These are phyloP conservation scores for Pterostichus madidus DNA, from an alignment of 2,888 invertebrate genomes.

Conservation along the genomic window DNA sequence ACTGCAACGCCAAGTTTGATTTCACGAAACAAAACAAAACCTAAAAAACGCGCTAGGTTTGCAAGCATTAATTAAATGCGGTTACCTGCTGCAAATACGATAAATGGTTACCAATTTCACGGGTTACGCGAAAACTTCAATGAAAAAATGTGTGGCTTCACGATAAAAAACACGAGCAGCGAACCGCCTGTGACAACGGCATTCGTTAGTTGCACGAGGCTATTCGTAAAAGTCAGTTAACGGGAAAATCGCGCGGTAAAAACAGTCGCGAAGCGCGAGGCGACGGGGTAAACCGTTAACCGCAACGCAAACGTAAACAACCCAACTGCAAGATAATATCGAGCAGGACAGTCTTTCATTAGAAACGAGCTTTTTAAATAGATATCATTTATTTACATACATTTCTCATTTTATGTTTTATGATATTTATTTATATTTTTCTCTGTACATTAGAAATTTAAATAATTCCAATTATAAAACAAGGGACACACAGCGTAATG, in stretches of 20 bases:
- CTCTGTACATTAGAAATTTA: too few species aligned
- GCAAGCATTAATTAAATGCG: slow-evolving; percentile 52
- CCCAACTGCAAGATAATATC: background rate
- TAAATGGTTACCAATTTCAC: slow-evolving; percentile 53
- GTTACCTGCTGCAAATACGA: slow-evolving; percentile 54
- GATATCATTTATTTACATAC: too few species aligned
- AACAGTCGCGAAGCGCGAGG: slow-evolving; percentile 14
- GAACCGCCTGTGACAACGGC: slow-evolving; percentile 47
- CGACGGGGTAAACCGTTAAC: background rate
- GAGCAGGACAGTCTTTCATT: background rate
- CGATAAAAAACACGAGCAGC: slow-evolving; percentile 33
- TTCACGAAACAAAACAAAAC: slow-evolving; percentile 23
- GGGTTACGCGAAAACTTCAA: slow-evolving; percentile 49
- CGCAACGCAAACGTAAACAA: slow-evolving; percentile 19
- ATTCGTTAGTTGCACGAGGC: slow-evolving; percentile 46
- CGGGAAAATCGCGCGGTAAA: slow-evolving; percentile 37
- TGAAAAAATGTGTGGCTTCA: slow-evolving; percentile 44
- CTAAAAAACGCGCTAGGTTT: slow-evolving; percentile 17
- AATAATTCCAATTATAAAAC: too few species aligned
- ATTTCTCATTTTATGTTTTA: too few species aligned
- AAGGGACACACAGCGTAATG: too few species aligned
- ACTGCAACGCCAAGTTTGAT: slow-evolving; percentile 33
- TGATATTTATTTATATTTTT: too few species aligned
- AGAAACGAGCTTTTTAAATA: background rate
- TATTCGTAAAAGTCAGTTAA: slow-evolving; percentile 49